Conservation (phyloP, 2,888 invertebrate species). For the Alitta virens region DNA sequence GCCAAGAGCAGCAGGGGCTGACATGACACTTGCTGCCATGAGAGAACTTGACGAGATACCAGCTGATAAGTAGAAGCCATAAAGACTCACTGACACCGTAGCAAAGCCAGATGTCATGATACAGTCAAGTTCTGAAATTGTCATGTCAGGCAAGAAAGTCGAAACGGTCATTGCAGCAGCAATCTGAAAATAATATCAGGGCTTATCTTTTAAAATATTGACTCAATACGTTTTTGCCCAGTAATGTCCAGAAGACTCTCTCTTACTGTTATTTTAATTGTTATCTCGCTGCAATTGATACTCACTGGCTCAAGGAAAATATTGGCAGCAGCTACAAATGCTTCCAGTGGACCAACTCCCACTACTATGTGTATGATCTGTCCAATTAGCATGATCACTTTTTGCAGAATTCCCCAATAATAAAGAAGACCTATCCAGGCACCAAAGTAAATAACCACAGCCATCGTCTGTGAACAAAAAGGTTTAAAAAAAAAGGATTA, state of each 20-base stretch:
- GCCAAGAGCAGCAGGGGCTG: conserved; percentile 86
- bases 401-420: conserved; percentile 23
- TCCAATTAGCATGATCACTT: conserved; percentile 19
- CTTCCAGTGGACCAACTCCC: conserved; percentile 18
- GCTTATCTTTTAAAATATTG: background rate
- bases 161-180: conserved; percentile 80
- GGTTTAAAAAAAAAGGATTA: too few species aligned
- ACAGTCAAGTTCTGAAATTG: conserved; percentile 25
- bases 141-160: conserved; percentile 68
- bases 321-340: conserved; percentile 27
- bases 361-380: conserved; percentile 16
- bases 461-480: conserved; percentile 15
- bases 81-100: conserved; percentile 27
- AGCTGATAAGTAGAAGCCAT: conserved; percentile 24
- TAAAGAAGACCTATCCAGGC: conserved; percentile 22
- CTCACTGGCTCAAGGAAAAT: conserved; percentile 30
- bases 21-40: conserved; percentile 90
- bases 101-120: conserved; percentile 27
- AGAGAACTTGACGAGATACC: conserved; percentile 68
- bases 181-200: too few species aligned
- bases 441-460: conserved; percentile 23
- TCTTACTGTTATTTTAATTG: too few species aligned
- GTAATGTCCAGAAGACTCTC: background rate
- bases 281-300: too few species aligned
- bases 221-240: background rate